Evolutionary conservation across 2,888 invertebrate species (phyloP), one percentile per base, ranked within the genome.

Genomic region (Nomada lathburiana): DNA sequence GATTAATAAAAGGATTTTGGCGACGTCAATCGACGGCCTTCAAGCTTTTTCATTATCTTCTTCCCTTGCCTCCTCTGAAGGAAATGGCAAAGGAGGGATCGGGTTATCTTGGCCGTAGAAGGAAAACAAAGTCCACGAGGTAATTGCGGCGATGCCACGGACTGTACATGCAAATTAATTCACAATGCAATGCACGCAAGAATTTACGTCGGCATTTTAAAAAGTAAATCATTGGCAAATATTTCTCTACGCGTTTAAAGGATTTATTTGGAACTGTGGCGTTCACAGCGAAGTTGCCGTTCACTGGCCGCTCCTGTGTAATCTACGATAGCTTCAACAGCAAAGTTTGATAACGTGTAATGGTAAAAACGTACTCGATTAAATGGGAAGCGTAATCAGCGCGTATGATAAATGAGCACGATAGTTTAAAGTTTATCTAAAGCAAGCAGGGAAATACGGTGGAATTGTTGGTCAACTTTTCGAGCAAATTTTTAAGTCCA

Each of bases 81-180:
- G 47, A 16, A 47, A 47, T 3, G 47, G 47, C 47, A 47, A 47
- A 47, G 47, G 47, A 47, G 47, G 16, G 16, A 47, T 62, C 59
- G 18, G 7, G 44, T 20, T 62, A 9, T 29, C 36, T 1, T 29
- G n/a, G 52, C 52, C 18, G 13, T 18, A 20, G 44, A 62, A 47
- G 5, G 18, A 44, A 63, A 47, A 62, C 11, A 36, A 50, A 55
- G 42, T 42, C 3, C 16, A 42, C 18, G n/a, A 23, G 16, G 50
- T 29, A n/a, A 11, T 29, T 44, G 13, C 44, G 9, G 13, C 42
- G 18, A 42, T 26, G 23, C 20, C 68, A 26, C 29, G 68, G 63
- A 55, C 10, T 55, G 42, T 18, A 18, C 68, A 47, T n/a, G 26
- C 63, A 57, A 62, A 65, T 72, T 60, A 63, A 73, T 68, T 57